phyloP scores from a whole-genome alignment of 2,888 invertebrate genomes.

The Nemotelus pantherinus region DNA sequence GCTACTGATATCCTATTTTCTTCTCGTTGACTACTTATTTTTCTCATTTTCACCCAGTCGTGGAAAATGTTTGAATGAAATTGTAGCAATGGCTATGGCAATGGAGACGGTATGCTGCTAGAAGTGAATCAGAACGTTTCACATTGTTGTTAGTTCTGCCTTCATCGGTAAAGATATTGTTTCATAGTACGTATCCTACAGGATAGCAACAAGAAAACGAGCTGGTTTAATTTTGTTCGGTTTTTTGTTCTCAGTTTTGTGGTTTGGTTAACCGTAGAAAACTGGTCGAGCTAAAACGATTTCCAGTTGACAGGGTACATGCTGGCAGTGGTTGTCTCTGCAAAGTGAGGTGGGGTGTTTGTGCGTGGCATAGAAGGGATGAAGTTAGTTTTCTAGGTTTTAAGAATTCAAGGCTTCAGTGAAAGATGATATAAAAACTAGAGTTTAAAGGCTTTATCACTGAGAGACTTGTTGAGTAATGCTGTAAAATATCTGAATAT shows the following conservation, averaged over 20 bases:
- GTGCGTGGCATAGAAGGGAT: too few species aligned
- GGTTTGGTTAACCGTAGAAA: not conserved
- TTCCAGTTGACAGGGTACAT: not conserved
- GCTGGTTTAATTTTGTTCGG: not conserved
- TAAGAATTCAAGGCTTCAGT: too few species aligned
- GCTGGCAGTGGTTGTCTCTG: too few species aligned
- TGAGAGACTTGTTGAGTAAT: too few species aligned
- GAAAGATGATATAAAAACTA: too few species aligned
- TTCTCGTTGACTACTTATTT: not conserved
- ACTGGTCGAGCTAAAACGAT: not conserved
- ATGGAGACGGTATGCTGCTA: not conserved
- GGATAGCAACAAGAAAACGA: too few species aligned
- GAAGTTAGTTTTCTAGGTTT: too few species aligned
- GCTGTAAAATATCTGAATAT: too few species aligned
- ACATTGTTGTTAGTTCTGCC: not conserved
- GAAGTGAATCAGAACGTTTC: not conserved
- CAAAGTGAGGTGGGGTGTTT: too few species aligned
- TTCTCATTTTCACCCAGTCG: not conserved
- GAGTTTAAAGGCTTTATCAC: too few species aligned
- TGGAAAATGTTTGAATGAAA: not conserved
- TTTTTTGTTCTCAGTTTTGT: not conserved
- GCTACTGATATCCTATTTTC: constrained; percentile 12
- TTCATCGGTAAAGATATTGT: not conserved
- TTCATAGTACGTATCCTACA: too few species aligned
- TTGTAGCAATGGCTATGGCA: too few species aligned